phyloP scores from a whole-genome alignment of 2,113 vertebrate species.

The Riparia riparia region DNA sequence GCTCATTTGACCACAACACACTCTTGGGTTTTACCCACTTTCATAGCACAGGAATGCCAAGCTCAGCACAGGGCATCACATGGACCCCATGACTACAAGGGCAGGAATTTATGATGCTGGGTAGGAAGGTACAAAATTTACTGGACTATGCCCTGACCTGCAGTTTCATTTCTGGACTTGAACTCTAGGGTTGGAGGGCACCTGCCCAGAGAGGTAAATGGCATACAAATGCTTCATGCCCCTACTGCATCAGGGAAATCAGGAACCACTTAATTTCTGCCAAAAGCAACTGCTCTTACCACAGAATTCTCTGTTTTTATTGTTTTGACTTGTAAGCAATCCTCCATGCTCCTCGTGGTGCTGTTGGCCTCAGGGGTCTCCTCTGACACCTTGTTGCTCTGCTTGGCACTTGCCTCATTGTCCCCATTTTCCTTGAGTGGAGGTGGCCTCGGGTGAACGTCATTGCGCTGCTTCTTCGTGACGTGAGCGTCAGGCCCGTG shows the following conservation, averaged over 20 bases:
- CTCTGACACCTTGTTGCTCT: slow-evolving; percentile 73
- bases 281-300: slow-evolving; percentile 80
- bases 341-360: slow-evolving; percentile 82
- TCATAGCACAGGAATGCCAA: not conserved
- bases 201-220: not conserved
- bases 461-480: slow-evolving; percentile 94
- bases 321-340: slow-evolving; percentile 86
- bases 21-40: not conserved
- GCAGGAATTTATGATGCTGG: not conserved
- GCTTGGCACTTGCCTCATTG: slow-evolving; percentile 83
- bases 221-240: not conserved
- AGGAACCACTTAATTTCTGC: not conserved
- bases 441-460: slow-evolving; percentile 81
- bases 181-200: not conserved
- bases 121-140: not conserved
- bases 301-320: slow-evolving; percentile 95
- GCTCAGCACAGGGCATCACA: not conserved
- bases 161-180: slow-evolving; percentile 1
- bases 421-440: slow-evolving; percentile 87
- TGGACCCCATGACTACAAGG: not conserved
- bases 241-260: not conserved
- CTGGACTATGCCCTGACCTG: not conserved
- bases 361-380: slow-evolving; percentile 83
- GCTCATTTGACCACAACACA: not conserved
- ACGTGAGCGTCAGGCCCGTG: slow-evolving; percentile 95